Evolutionary conservation across 2,113 vertebrate genomes (phyloP), one percentile per base, ranked within the genome.

Genomic region (Dendrocopos noguchii): DNA sequence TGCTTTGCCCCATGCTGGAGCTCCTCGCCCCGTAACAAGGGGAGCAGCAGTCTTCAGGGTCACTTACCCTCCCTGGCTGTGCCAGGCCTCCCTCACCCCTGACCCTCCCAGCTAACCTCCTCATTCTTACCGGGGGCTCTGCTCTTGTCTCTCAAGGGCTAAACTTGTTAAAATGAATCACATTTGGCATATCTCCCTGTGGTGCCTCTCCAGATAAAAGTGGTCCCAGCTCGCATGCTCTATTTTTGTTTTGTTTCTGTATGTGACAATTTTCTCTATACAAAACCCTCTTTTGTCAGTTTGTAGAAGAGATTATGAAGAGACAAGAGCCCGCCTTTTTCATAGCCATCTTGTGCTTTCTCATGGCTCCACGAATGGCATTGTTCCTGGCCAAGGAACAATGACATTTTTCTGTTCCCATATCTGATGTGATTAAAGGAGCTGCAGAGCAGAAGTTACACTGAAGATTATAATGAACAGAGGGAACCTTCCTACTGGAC

Each of bases 221-320:
- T 96, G 94, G 94, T 95, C 94, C 91, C 90, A 94, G 82, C 93
- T 96, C 77, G 13, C 93, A 94, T 88, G 95, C 90, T 96, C 95
- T 76, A 73, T 96, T 97, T 95, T 84, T 95, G 96, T 95, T 96
- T 96, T 95, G 95, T 96, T 96, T 95, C 95, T 90, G 94, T 95
- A 95, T 88, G 96, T 95, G 95, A 85, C 93, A 96, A 96, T 97
- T 97, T 96, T 97, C 96, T 84, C 94, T 55, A 88, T 88, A 96
- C 94, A 97, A 95, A 96, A 91, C 95, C 96, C 85, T 91, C 95
- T 97, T 96, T 96, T 97, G 95, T 97, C 95, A 90, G 92, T 93
- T 87, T 94, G 93, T 83, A 97, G 96, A 80, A 88, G 93, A 97
- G 96, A 95, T 96, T 94, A 96, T 95, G 90, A 88, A 93, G 80